Base-by-base conservation (phyloP, 2,797 vertebrate genomes). In the Naso thynnoides region DNA sequence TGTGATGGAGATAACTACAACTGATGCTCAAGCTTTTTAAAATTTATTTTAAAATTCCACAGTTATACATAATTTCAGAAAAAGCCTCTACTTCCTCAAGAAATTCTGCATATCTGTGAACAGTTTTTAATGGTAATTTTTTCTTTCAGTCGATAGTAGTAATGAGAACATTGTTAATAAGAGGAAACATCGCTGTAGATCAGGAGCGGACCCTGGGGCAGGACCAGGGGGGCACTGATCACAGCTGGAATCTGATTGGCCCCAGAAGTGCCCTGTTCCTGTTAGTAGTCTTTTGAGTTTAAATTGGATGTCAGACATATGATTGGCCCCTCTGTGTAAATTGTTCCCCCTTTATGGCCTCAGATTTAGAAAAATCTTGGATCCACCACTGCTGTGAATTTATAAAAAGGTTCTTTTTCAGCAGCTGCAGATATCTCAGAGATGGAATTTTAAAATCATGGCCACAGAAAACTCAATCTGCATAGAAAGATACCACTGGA, bases 41-140 rank as follows among this genome's bases (percentile, higher is more conserved):
- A 74, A 63, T 67, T 39, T 27, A 24, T 23, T 42, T 26, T 26
- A 39, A 60, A 81, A 71, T 39, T 26, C 39, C 66, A 42, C 45
- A 78, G 33, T 0, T 8, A 16, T 0, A 13, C 33, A 19, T 55
- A 16, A 44, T 59, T 45, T 33, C 48, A 56, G n/a, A 62, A 57
- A 55, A 8, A 36, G 16, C 3, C 15, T 62, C 45, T 18, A 1
- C 14, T 33, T 36, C 42, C 18, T 31, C 8, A 6, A 21, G 31
- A 54, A 55, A 63, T 57, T 61, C 58, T 62, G 26, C 18, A 59
- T 53, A 55, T 67, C 16, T 18, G 66, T 48, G n/a, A 61, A 24
- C 23, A 23, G 26, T 3, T 50, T 64, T 29, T 2, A 62, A 36
- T 26, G 3, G 39, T 29, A 33, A 61, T 14, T 24, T 9, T 67